Evolutionary conservation across 1,140 invertebrate genomes (phyloP).

Genomic region (Drosophila funebris): DNA sequence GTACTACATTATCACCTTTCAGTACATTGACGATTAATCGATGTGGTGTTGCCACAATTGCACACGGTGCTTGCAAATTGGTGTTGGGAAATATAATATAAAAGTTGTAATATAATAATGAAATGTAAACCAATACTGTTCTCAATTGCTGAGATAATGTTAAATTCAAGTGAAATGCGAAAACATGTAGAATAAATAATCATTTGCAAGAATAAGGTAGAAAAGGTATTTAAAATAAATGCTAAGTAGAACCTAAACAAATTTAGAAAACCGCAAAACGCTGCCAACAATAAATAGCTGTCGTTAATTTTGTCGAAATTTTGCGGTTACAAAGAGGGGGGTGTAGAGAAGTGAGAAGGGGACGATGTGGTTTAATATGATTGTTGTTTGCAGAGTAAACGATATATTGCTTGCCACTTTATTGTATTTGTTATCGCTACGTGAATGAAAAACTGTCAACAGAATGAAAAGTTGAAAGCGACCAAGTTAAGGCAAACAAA

Average conservation of each 20-base stretch:
- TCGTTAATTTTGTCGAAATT: constrained; percentile 31
- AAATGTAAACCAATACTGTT: neutral
- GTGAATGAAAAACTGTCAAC: constrained; percentile 33
- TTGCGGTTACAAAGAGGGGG: neutral
- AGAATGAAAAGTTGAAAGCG: neutral
- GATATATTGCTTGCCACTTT: constrained; percentile 17
- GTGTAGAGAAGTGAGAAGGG: neutral
- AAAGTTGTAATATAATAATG: neutral
- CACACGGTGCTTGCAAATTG: neutral
- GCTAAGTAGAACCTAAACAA: constrained; percentile 10
- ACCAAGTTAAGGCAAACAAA: constrained; percentile 10
- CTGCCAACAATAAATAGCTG: constrained; percentile 9
- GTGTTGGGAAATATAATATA: neutral
- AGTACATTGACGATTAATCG: too few species aligned
- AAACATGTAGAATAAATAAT: neutral
- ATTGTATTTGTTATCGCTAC: neutral
- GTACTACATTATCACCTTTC: neutral
- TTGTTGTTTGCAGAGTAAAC: constrained; percentile 22
- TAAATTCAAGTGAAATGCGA: neutral
- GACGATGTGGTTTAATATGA: neutral
- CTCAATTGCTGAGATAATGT: neutral
- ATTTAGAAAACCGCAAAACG: neutral
- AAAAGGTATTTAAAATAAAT: constrained; percentile 4
- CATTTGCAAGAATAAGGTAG: neutral
- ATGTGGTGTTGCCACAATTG: too few species aligned